Percentiles rank a stretch among this genome's conserved stretches.
phyloP scores from a whole-genome alignment of 2,888 invertebrate species.

The Synanthedon formicaeformis region DNA sequence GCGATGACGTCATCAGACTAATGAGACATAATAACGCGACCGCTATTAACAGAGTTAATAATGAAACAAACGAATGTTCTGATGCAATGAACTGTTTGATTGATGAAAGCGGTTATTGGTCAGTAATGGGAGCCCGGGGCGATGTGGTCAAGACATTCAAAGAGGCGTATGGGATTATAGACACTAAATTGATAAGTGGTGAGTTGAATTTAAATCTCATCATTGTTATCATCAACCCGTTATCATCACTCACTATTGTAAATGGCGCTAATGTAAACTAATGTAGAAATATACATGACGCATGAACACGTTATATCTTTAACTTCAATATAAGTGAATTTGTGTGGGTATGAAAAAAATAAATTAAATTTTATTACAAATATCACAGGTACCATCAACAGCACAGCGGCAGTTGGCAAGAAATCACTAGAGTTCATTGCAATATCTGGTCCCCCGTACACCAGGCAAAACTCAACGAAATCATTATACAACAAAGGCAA shows the following conservation, averaged over 20 bases:
- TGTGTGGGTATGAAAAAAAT: too few relatives aligned
- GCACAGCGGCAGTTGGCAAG: slow-evolving; percentile 17
- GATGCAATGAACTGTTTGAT: slow-evolving; percentile 34
- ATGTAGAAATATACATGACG: too few relatives aligned
- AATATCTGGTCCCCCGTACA: slow-evolving; percentile 50
- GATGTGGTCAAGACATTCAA: slow-evolving; percentile 36
- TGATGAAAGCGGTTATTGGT: slow-evolving; percentile 35
- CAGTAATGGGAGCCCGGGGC: slow-evolving; percentile 45
- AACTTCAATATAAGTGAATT: too few relatives aligned
- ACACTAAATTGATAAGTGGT: slow-evolving; percentile 66
- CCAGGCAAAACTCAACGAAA: slow-evolving; percentile 25
- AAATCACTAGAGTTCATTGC: slow-evolving; percentile 35
- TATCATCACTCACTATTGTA: too few relatives aligned
- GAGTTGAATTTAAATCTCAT: slow-evolving; percentile 16
- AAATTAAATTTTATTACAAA: too few relatives aligned
- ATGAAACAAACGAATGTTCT: slow-evolving; percentile 22
- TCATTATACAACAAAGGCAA: slow-evolving; percentile 48
- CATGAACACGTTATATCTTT: too few relatives aligned
- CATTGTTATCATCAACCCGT: not conserved
- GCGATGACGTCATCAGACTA: slow-evolving; percentile 42
- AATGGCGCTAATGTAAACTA: too few relatives aligned
- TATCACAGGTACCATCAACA: too few relatives aligned
- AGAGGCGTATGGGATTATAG: slow-evolving; percentile 65
- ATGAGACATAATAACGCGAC: slow-evolving; percentile 56
- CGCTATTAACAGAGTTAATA: slow-evolving; percentile 26